Percentiles rank a stretch among this genome's conserved stretches.
Conservation (phyloP, 2,113 vertebrate genomes). For the Haliaeetus leucogaster region DNA sequence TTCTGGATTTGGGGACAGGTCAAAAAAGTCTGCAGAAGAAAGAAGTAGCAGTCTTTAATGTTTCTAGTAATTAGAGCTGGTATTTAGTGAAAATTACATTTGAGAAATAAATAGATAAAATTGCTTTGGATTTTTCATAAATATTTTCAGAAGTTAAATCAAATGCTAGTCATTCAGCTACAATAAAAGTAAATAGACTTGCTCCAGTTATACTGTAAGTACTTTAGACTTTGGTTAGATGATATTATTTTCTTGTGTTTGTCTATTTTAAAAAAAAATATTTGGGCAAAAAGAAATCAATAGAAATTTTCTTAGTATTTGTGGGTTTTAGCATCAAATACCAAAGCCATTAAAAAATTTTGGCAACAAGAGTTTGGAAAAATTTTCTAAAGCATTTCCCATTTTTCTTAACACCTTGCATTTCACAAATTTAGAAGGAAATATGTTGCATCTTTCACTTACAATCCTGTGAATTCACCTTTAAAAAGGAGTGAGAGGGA, state of each 20-base stretch:
- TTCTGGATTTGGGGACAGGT: conserved; percentile 70
- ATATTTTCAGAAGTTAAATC: background rate
- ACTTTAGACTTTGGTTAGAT: background rate
- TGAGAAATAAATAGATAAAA: background rate
- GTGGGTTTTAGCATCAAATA: background rate
- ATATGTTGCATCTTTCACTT: background rate
- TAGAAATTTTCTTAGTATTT: background rate
- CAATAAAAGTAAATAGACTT: background rate
- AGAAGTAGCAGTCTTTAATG: background rate
- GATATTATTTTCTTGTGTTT: background rate
- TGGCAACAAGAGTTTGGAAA: background rate
- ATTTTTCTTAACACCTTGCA: background rate
- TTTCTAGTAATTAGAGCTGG: background rate
- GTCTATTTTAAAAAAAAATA: too few relatives aligned
- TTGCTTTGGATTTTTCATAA: background rate
- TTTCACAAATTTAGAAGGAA: background rate
- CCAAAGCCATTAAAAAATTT: background rate
- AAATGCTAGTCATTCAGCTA: background rate
- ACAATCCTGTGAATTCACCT: background rate
- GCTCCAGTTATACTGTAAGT: background rate
- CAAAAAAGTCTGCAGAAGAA: conserved; percentile 74
- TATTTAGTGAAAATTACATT: background rate
- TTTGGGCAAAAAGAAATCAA: background rate
- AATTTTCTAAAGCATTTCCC: background rate
- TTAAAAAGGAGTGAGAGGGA: background rate